These are phyloP conservation scores for Indicator indicator DNA, from an alignment of 2,113 vertebrate genomes.

Conservation along the genomic window DNA sequence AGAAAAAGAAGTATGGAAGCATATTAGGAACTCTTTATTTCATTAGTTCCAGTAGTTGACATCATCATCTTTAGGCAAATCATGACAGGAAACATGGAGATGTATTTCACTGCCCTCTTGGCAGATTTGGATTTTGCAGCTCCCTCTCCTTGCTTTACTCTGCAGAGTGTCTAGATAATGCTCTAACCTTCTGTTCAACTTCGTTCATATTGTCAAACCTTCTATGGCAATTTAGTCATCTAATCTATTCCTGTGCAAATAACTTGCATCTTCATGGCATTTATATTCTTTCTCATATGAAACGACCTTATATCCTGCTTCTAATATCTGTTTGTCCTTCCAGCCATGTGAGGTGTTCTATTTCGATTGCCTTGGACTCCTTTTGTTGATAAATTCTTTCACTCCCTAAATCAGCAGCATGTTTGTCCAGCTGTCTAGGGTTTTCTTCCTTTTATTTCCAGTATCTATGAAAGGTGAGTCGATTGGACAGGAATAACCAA, in stretches of 20 bases:
- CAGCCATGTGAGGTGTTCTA: rapidly evolving
- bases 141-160: neutral
- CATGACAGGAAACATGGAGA: neutral
- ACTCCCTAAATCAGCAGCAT: neutral
- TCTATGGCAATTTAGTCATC: neutral
- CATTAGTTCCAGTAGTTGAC: neutral
- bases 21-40: neutral
- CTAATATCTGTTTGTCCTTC: neutral
- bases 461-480: neutral
- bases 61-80: neutral
- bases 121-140: neutral
- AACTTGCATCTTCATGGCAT: neutral
- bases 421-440: neutral
- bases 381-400: neutral
- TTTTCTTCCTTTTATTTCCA: neutral
- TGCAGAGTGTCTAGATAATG: neutral
- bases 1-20: neutral
- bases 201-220: neutral
- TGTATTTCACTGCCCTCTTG: neutral
- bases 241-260: neutral
- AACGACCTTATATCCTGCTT: neutral
- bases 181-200: neutral
- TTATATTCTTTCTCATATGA: neutral
- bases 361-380: neutral
- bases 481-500: neutral